These are phyloP conservation scores for Strix uralensis DNA, from an alignment of 2,113 vertebrate species.

Conservation along the genomic window DNA sequence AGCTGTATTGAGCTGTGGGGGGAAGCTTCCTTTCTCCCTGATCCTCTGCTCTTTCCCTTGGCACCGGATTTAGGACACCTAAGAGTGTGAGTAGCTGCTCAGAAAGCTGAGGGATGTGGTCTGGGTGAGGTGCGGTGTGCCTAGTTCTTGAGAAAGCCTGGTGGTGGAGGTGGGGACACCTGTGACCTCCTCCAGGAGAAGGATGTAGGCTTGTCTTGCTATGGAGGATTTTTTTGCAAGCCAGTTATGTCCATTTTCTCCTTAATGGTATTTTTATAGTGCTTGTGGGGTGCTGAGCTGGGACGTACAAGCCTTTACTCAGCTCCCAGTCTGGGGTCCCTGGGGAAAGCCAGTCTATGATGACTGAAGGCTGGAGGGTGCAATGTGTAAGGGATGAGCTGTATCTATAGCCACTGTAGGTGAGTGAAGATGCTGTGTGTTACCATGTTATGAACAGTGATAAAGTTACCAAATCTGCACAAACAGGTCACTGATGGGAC, in stretches of 20 bases:
- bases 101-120: neutral
- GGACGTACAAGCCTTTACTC: neutral
- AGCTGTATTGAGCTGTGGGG: neutral
- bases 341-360: neutral
- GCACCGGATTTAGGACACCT: neutral
- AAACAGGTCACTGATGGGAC: neutral
- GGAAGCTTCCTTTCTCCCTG: fast-evolving
- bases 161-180: neutral
- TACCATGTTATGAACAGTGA: neutral
- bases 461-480: neutral
- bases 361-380: neutral
- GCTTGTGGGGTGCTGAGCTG: neutral
- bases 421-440: neutral
- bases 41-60: neutral
- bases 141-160: neutral
- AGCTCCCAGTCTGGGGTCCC: neutral
- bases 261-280: neutral
- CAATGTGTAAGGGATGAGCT: neutral
- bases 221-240: neutral
- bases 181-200: neutral
- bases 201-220: neutral
- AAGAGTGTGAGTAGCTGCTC: neutral
- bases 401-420: neutral
- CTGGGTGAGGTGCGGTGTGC: neutral
- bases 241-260: neutral